Evolutionary conservation across 2,113 vertebrate genomes (phyloP), one percentile per base, ranked within the genome.

Genomic region (Conger conger): DNA sequence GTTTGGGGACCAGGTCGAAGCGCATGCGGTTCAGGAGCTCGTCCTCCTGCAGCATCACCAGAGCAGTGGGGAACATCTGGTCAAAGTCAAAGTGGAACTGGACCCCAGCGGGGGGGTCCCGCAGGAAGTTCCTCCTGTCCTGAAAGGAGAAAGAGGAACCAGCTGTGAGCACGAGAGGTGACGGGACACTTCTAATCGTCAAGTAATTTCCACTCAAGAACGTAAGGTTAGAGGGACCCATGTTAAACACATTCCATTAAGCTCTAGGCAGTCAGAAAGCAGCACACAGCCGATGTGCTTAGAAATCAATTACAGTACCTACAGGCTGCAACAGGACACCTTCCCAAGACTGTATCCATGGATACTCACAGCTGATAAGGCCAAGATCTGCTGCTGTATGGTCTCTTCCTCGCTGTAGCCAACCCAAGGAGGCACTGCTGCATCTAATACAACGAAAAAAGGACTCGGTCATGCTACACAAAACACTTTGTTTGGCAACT

Each of bases 401-500:
- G 96, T 97, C 91, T 99, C 98, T 89, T 99, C 98, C 84, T 99
- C 98, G 81, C 96, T 98, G 92, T 97, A 99, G 79, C 98, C 97
- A 45, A 97, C 96, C 98, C 98, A 99, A 0, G 98, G 98, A 86
- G 97, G 97, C 79, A 98, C 95, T 16, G 98, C 97, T 83, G 91
- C 94, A 89, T 99, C 98, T 99, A 45, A 33, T 83, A 84, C 88
- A 6, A 1, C 79, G 0, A 30, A 78, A 45, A 63, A 5, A 27
- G 23, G 23, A 63, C 18, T 57, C 3, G 17, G 17, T 3, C 1
- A 20, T 57, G 17, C 18, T 3, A 57, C 16, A 23, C 30, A 40
- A 11, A 33, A 36, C 33, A 33, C n/a, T 78, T 20, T 63, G 57
- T 63, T 63, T 63, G 23, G 18, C 27, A 27, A 63, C 20, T 63